Evolutionary conservation across 2,888 invertebrate genomes (phyloP).

Genomic region (Parasteatoda lunata): DNA sequence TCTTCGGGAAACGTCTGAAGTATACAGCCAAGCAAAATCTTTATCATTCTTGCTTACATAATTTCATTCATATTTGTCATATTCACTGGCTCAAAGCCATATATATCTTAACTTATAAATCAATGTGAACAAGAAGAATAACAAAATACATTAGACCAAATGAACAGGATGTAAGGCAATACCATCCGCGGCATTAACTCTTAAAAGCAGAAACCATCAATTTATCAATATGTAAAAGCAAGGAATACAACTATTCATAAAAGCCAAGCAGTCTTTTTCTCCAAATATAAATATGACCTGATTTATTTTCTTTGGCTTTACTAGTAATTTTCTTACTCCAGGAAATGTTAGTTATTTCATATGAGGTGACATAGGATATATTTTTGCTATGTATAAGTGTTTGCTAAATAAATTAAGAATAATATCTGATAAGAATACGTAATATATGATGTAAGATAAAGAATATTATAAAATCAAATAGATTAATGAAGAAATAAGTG

Average conservation of each 20-base stretch:
- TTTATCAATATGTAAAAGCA: constrained; percentile 42
- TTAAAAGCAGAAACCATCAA: constrained; percentile 46
- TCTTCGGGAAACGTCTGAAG: too few species aligned
- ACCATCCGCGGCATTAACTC: constrained; percentile 32
- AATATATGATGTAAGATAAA: too few species aligned
- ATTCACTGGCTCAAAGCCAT: too few species aligned
- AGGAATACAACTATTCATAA: constrained; percentile 14
- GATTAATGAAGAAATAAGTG: too few species aligned
- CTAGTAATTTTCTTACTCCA: constrained; percentile 7
- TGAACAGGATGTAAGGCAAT: constrained; percentile 26
- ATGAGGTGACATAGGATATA: too few species aligned
- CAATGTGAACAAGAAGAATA: background rate
- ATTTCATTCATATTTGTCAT: too few species aligned
- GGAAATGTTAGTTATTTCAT: background rate
- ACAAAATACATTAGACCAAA: constrained; percentile 45
- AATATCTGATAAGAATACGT: too few species aligned
- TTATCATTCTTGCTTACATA: too few species aligned
- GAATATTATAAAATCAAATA: too few species aligned
- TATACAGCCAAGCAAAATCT: too few species aligned
- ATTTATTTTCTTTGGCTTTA: constrained; percentile 43
- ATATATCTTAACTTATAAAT: background rate
- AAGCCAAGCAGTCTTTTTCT: constrained; percentile 16
- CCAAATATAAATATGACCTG: constrained; percentile 42
- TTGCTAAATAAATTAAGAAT: too few species aligned
- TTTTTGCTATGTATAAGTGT: too few species aligned